Evolutionary conservation across 2,113 vertebrate species (phyloP).

Genomic region (Petrocephalus microphthalmus): DNA sequence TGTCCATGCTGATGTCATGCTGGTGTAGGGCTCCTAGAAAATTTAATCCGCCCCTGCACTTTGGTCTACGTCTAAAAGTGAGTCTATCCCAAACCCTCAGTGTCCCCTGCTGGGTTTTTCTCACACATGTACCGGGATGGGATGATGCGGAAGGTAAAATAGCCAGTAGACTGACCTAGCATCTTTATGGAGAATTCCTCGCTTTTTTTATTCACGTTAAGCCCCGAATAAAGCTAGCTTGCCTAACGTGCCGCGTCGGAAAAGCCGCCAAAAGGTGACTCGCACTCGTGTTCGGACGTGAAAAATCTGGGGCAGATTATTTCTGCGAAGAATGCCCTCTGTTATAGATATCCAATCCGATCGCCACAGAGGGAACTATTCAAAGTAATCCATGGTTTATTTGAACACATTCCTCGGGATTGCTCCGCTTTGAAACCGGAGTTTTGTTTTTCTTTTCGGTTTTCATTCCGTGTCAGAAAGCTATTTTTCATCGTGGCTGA

Average conservation of each 20-base stretch:
- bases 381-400: slow-evolving; percentile 15
- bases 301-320: slow-evolving; percentile 14
- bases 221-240: no score
- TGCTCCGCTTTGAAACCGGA: slow-evolving; percentile 12
- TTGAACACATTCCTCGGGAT: slow-evolving; percentile 15
- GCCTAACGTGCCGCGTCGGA: background rate
- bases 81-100: background rate
- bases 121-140: background rate
- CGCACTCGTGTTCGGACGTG: background rate
- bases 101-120: background rate
- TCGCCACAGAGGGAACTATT: slow-evolving; percentile 2
- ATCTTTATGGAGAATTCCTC: background rate
- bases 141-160: background rate
- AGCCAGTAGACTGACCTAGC: background rate
- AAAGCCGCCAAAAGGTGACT: background rate
- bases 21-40: background rate
- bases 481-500: background rate
- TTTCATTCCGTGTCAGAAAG: slow-evolving; percentile 16
- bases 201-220: background rate
- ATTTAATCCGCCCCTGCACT: background rate
- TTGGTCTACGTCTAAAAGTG: background rate
- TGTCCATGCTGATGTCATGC: background rate
- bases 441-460: slow-evolving; percentile 24
- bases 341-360: slow-evolving; percentile 20
- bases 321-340: slow-evolving; percentile 3